Conservation (phyloP, 2,113 vertebrate species). For the Datnioides undecimradiatus region DNA sequence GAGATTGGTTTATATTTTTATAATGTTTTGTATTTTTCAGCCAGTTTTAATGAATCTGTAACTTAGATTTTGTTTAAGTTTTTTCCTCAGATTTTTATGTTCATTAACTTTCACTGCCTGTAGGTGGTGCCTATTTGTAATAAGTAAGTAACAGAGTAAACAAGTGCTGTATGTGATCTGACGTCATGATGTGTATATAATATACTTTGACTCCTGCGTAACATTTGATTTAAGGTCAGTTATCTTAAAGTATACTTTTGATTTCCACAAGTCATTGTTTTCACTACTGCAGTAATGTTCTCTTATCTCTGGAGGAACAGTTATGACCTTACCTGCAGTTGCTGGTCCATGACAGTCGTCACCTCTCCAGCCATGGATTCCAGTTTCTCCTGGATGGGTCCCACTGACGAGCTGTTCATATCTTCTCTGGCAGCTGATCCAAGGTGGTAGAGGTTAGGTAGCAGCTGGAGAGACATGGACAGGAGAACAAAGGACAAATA, state of each 20-base stretch:
- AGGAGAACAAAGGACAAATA: background rate
- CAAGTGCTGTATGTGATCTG: background rate
- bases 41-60: too few species aligned
- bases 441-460: slow-evolving; percentile 95
- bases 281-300: background rate
- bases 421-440: slow-evolving; percentile 89
- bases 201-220: background rate
- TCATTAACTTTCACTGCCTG: background rate
- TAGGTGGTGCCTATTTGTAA: slow-evolving; percentile 3
- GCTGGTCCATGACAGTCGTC: slow-evolving; percentile 93
- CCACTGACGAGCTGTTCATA: slow-evolving; percentile 84
- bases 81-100: background rate
- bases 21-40: too few species aligned
- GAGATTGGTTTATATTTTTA: too few species aligned
- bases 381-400: slow-evolving; percentile 94
- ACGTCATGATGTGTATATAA: background rate
- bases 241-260: background rate
- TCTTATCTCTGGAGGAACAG: background rate
- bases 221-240: too few species aligned
- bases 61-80: too few species aligned
- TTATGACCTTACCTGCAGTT: slow-evolving; percentile 89
- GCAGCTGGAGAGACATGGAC: slow-evolving; percentile 82
- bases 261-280: background rate
- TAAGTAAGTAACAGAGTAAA: too few species aligned
- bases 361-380: slow-evolving; percentile 98